Evolutionary conservation across 2,888 invertebrate species (phyloP), one percentile per base, ranked within the genome.

Genomic region (Sepiola atlantica): DNA sequence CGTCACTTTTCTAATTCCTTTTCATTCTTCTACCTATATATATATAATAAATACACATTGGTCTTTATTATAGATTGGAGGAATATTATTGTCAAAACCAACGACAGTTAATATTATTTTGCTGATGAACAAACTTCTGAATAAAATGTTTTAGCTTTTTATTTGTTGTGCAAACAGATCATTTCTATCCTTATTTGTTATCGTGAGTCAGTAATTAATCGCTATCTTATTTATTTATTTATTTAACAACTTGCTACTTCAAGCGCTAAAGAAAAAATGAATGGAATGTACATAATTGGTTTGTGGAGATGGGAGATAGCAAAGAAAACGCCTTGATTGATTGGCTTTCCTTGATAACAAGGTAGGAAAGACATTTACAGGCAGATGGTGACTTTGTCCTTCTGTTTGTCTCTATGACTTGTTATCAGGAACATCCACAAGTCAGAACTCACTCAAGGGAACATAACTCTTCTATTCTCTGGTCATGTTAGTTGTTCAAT

Each of bases 211-310:
- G n/a, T 77, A 77, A 77, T 77, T 77, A 77, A 77, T 77, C 32
- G 12, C n/a, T 77, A 16, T 77, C 77, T 21, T 77, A n/a, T 77
- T 77, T 77, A 77, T n/a, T 32, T n/a, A 77, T 32, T 77, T 77
- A n/a, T 77, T 77, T 77, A 77, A 77, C 77, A 77, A 77, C 77
- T 77, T 77, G 77, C 77, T 77, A 77, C 77, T 77, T 32, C n/a
- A 32, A 77, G n/a, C 77, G 18, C 77, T 14, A 77, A 77, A 77
- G 77, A 77, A 77, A 77, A 77, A 77, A 77, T 77, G 77, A 77
- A n/a, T 77, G 77, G 77, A 77, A 77, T 77, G 77, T 32, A 77
- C 12, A 77, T 77, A 77, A 77, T 77, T 32, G 77, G 16, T n/a
- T 77, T 77, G 16, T 21, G 77, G 77, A 77, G 77, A 77, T n/a